phyloP scores from a whole-genome alignment of 2,113 vertebrate species.

The Phainopepla nitens region DNA sequence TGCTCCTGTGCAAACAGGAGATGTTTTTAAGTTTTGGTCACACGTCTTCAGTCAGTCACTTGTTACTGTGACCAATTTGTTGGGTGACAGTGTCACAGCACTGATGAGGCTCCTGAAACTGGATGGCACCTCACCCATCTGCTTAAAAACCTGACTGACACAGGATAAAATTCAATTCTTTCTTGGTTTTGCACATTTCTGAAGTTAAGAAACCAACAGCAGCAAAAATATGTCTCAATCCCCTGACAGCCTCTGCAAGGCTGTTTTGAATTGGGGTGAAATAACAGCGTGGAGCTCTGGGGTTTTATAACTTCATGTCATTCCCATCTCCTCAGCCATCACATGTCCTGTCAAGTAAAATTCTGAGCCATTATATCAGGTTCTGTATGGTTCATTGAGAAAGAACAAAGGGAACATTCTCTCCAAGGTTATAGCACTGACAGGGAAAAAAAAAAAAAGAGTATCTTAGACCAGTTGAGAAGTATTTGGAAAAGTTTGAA shows the following conservation, averaged over 20 bases:
- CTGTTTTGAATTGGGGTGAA: not conserved
- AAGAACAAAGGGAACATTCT: slow-evolving; percentile 63
- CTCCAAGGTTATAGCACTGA: slow-evolving; percentile 21
- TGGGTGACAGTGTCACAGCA: not conserved
- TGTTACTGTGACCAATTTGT: not conserved
- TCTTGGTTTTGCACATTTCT: not conserved
- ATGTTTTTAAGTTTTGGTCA: not conserved
- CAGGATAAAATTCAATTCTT: not conserved
- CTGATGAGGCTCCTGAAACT: not conserved
- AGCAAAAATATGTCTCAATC: not conserved
- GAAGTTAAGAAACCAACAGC: not conserved
- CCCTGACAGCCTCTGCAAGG: not conserved
- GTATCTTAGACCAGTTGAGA: not conserved
- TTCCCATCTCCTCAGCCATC: slow-evolving; percentile 24
- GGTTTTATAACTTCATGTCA: not conserved
- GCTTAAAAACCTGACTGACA: not conserved
- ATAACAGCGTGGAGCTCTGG: not conserved
- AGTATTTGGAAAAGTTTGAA: slow-evolving; percentile 38
- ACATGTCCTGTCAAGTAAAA: slow-evolving; percentile 31
- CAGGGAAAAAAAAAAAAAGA: not conserved
- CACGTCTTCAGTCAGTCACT: not conserved
- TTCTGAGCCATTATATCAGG: slow-evolving; percentile 36
- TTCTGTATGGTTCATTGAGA: slow-evolving; percentile 51
- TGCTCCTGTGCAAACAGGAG: not conserved
- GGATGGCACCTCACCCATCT: not conserved